These are phyloP conservation scores for Sphaerodactylus townsendi DNA, from an alignment of 2,113 vertebrate genomes.

Conservation along the genomic window DNA sequence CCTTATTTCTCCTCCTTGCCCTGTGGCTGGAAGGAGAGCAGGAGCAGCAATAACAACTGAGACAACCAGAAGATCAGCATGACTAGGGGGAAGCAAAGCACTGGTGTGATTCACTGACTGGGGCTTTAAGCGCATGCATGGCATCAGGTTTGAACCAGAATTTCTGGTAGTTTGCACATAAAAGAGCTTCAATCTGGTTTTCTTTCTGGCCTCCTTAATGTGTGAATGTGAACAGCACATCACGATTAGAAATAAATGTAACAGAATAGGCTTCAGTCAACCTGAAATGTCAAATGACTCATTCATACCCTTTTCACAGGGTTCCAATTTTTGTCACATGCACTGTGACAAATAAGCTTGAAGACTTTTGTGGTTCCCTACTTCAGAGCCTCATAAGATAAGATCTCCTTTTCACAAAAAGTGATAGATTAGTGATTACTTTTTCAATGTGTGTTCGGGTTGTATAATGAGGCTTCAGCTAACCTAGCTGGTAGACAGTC, in stretches of 20 bases:
- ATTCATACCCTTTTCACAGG: constrained; percentile 65
- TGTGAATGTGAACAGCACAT: constrained; percentile 63
- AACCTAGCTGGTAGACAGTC: neutral
- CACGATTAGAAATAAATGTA: constrained; percentile 71
- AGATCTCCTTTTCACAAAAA: neutral
- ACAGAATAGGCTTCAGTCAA: constrained; percentile 70
- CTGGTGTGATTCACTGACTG: neutral
- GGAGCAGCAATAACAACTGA: neutral
- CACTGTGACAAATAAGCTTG: constrained; percentile 50
- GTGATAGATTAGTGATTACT: neutral
- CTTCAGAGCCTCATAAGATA: constrained; percentile 28
- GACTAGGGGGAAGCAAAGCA: neutral
- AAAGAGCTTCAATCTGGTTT: constrained; percentile 43
- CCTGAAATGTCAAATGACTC: constrained; percentile 76
- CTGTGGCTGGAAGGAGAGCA: neutral
- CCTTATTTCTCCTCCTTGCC: no score
- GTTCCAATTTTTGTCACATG: constrained; percentile 57
- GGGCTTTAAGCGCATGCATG: neutral
- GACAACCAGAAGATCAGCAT: neutral
- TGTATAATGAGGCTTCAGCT: constrained; percentile 1
- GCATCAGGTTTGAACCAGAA: no score
- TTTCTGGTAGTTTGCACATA: constrained; percentile 7
- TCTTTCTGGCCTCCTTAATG: constrained; percentile 45
- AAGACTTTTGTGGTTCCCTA: constrained; percentile 27
- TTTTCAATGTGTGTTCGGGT: neutral